Evolutionary conservation across 2,797 vertebrate species (phyloP).

Genomic region (Cryptoprocta ferox): DNA sequence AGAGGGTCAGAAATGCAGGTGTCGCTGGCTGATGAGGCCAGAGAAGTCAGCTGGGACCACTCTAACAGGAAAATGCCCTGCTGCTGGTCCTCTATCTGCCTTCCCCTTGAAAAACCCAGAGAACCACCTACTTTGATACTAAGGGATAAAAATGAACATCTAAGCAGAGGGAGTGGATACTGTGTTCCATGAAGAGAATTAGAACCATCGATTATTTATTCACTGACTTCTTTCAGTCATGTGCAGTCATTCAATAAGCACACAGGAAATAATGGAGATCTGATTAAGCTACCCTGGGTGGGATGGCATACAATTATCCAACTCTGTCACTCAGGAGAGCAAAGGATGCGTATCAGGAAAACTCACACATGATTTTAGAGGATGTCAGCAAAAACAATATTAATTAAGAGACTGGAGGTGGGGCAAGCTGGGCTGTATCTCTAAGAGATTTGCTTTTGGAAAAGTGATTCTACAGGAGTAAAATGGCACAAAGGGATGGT

Average conservation of each 20-base stretch:
- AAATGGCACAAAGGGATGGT: neutral
- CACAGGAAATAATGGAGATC: neutral
- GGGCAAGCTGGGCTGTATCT: neutral
- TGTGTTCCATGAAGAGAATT: neutral
- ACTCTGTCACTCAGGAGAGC: neutral
- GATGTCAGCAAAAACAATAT: constrained; percentile 37
- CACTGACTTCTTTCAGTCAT: neutral
- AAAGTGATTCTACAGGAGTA: neutral
- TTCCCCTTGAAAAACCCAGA: neutral
- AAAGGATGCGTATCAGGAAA: constrained; percentile 25
- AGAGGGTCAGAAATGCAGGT: neutral
- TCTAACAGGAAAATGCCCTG: neutral
- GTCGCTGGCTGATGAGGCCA: neutral
- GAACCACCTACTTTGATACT: neutral
- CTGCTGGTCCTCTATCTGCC: neutral
- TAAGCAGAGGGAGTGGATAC: neutral
- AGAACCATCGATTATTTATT: neutral
- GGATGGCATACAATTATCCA: neutral
- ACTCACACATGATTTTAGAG: neutral
- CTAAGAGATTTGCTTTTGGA: constrained; percentile 28
- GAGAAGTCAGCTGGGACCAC: neutral
- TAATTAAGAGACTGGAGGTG: constrained; percentile 13
- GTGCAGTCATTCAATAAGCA: neutral
- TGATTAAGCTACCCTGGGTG: neutral
- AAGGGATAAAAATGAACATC: neutral